Conservation (phyloP, 2,888 invertebrate species). For the Agrotis exclamationis region DNA sequence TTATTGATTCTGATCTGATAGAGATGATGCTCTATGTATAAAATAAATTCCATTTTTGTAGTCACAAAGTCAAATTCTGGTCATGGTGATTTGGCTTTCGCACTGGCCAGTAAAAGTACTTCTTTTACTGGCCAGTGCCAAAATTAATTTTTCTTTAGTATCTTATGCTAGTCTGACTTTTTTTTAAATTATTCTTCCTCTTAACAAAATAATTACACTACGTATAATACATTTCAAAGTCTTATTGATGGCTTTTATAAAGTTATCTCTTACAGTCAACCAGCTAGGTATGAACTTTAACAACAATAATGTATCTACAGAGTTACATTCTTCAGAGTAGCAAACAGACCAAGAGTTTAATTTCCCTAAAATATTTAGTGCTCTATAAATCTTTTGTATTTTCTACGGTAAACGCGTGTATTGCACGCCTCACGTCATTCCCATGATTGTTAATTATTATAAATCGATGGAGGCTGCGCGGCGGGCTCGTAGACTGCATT, state of each 20-base stretch:
- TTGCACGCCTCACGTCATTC: constrained; percentile 80
- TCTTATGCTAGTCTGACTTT: too few relatives aligned
- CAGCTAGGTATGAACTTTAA: neutral
- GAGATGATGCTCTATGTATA: neutral
- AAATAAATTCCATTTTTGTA: constrained; percentile 1
- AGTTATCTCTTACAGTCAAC: constrained; percentile 14
- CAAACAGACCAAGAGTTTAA: constrained; percentile 42
- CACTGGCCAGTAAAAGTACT: too few relatives aligned
- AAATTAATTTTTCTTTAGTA: too few relatives aligned
- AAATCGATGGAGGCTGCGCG: constrained; percentile 78
- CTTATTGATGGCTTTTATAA: constrained; percentile 4
- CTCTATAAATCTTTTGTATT: constrained; percentile 58
- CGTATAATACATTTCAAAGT: constrained; percentile 7
- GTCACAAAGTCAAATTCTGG: neutral
- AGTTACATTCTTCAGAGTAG: constrained; percentile 9
- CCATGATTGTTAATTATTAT: constrained; percentile 85
- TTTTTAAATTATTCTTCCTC: neutral
- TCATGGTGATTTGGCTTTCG: too few relatives aligned
- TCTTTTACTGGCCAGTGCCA: too few relatives aligned
- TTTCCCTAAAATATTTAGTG: constrained; percentile 58
- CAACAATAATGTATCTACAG: neutral
- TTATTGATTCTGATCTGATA: constrained; percentile 81
- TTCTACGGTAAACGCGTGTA: constrained; percentile 75
- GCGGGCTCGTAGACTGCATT: constrained; percentile 73
- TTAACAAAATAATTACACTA: neutral